Conservation (phyloP, 2,797 vertebrate genomes). For the Hypotaenidia philippensis region DNA sequence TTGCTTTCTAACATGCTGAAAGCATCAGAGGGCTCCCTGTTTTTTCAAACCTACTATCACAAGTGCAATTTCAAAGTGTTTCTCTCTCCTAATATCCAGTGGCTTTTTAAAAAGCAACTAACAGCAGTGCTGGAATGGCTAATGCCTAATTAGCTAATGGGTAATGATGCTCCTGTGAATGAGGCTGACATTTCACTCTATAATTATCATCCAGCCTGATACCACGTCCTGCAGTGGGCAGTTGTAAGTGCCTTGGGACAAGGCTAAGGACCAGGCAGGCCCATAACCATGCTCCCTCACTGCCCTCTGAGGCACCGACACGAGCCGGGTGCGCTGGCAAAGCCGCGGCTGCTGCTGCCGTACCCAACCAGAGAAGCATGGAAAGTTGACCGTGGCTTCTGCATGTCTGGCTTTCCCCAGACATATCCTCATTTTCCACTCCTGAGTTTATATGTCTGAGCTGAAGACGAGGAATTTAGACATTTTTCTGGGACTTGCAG, state of each 20-base stretch:
- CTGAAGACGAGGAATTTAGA: background rate
- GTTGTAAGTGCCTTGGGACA: background rate
- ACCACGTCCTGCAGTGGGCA: background rate
- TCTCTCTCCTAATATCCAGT: conserved; percentile 40
- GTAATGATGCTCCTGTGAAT: conserved; percentile 50
- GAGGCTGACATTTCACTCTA: conserved; percentile 48
- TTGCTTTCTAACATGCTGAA: background rate
- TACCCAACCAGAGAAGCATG: accelerated
- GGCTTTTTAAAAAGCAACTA: conserved; percentile 60
- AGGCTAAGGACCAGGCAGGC: background rate
- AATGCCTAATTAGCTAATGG: conserved; percentile 65
- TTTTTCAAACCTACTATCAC: background rate
- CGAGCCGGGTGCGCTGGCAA: accelerated
- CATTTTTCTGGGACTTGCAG: background rate
- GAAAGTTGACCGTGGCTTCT: background rate
- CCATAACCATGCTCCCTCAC: accelerated
- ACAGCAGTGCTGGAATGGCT: conserved; percentile 48
- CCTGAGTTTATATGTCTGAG: background rate
- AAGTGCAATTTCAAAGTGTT: conserved; percentile 48
- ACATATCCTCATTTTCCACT: background rate
- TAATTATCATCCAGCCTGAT: conserved; percentile 28
- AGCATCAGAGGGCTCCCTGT: conserved; percentile 16
- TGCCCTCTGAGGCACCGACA: accelerated
- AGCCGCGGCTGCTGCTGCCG: accelerated
- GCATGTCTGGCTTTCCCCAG: background rate